Conservation (phyloP, 2,797 vertebrate species). For the Chiloscyllium punctatum region DNA sequence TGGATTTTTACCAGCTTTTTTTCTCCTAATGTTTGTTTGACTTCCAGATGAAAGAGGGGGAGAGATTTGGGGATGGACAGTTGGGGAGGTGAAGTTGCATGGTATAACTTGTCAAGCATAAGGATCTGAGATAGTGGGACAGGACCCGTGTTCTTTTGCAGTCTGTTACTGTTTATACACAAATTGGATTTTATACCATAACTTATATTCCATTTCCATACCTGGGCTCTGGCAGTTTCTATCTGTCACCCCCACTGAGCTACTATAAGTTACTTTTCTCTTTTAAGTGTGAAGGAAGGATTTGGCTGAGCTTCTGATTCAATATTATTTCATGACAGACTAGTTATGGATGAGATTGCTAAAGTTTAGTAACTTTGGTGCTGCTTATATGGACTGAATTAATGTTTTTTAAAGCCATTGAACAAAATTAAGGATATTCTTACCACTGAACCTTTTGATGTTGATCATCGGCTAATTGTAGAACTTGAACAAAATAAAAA, state of each 20-base stretch:
- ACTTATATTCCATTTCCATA: not conserved
- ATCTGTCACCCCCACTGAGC: not conserved
- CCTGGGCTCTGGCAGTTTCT: not conserved
- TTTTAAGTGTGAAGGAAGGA: not conserved
- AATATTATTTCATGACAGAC: not conserved
- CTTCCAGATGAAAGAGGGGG: too few species aligned
- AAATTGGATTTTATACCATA: not conserved
- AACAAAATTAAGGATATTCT: not conserved
- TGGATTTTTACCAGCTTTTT: not conserved
- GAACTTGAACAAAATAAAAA: not conserved
- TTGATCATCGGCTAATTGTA: not conserved
- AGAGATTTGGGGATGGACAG: too few species aligned
- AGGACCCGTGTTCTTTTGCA: not conserved
- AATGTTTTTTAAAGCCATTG: not conserved
- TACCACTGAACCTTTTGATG: not conserved
- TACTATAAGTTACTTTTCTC: not conserved
- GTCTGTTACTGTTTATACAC: not conserved
- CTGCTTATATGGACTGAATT: not conserved
- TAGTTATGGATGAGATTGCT: not conserved
- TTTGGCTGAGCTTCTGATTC: not conserved
- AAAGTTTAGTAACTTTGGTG: not conserved
- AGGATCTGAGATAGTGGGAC: not conserved
- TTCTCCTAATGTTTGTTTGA: not conserved
- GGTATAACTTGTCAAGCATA: not conserved
- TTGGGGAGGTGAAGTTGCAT: not conserved